Base-by-base conservation (phyloP, 2,113 vertebrate genomes). In the Prolemur simus region DNA sequence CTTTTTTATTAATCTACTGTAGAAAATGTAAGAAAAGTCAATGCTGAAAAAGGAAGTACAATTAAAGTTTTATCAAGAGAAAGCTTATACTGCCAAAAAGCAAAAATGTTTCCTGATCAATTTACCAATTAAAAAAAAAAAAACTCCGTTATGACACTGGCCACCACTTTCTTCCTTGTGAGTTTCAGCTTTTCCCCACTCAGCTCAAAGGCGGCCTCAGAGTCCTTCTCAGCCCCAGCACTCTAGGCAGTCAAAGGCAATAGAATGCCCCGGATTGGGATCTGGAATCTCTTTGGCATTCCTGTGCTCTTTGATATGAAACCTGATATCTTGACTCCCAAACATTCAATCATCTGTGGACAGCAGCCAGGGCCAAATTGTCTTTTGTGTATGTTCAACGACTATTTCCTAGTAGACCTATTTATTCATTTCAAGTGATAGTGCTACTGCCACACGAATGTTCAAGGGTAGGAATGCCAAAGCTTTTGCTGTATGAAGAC, bases 21-120 rank as follows among this genome's bases (percentile, higher is more conserved):
- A 78, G 47, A 69, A 88, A 92, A 88, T 17, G 12, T 73, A 82
- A 82, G 60, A 81, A 96, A 96, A 82, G 52, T 64, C 17, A 20
- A 13, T 27, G 20, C 25, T 82, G 73, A 92, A 71, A 68, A 45
- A 42, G 18, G 32, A 92, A 74, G n/a, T 39, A 63, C 15, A 74
- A 27, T 7, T 37, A 88, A 89, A 89, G 32, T 89, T 13, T 49
- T 89, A 86, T 56, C 14, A 81, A 69, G 56, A 90, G 60, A 47
- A 94, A 71, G 39, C 4, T 54, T 78, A 3, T 68, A 90, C 85
- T 84, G 32, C 45, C 63, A 86, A 82, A 32, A 76, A 42, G 14
- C 21, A 25, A 49, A 39, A 32, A 63, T 25, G 64, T 1, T 8
- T 58, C 12, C 45, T 45, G n/a, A 76, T 88, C 37, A 56, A 87